Evolutionary conservation across 2,888 invertebrate genomes (phyloP).

Genomic region (Cephus nigrinus): DNA sequence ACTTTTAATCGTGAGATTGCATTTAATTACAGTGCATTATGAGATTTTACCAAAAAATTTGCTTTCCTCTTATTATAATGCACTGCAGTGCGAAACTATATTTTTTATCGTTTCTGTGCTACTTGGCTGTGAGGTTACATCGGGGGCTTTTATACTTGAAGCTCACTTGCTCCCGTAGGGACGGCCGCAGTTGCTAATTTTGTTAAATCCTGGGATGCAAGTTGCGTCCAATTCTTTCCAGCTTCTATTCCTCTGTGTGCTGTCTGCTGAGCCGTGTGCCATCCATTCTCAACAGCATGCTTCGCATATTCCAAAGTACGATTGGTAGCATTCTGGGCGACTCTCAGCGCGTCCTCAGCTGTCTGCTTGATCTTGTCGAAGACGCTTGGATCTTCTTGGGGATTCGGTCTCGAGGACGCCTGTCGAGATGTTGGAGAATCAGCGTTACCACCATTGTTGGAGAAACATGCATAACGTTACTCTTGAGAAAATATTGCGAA

Average conservation of each 20-base stretch:
- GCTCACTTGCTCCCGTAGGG: background rate
- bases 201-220: background rate
- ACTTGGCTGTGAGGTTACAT: background rate
- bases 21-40: background rate
- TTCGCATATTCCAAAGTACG: constrained; percentile 27
- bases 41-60: background rate
- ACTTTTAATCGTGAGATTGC: background rate
- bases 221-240: background rate
- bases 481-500: background rate
- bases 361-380: constrained; percentile 1
- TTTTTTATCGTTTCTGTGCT: background rate
- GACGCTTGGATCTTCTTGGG: background rate
- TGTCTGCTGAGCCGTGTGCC: constrained; percentile 28
- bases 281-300: constrained; percentile 22
- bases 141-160: background rate
- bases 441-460: background rate
- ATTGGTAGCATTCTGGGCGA: constrained; percentile 25
- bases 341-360: constrained; percentile 24
- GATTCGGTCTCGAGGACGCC: background rate
- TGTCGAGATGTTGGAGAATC: background rate
- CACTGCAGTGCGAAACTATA: background rate
- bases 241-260: constrained; percentile 20
- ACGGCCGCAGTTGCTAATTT: background rate
- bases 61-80: background rate
- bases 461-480: background rate